These are phyloP conservation scores for Neoscelio sp. DNA, from an alignment of 2,888 invertebrate species.

Conservation along the genomic window DNA sequence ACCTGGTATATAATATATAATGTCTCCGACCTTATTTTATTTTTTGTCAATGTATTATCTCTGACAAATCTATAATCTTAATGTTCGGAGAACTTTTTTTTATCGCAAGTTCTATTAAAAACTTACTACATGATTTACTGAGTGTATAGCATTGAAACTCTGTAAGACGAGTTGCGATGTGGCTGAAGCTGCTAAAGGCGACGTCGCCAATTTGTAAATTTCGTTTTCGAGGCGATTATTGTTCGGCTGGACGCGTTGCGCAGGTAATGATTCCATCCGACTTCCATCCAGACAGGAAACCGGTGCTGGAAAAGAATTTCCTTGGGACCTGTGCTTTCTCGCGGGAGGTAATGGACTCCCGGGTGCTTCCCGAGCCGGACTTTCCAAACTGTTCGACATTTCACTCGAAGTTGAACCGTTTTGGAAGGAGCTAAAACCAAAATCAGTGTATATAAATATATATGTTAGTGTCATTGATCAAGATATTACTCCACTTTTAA, in stretches of 20 bases:
- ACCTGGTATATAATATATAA: too few species aligned
- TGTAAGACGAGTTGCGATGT: conserved; percentile 78
- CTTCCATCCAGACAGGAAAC: conserved; percentile 65
- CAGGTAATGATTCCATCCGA: conserved; percentile 66
- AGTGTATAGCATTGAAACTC: conserved; percentile 77
- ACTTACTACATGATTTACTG: conserved; percentile 71
- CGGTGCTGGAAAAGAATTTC: conserved; percentile 71
- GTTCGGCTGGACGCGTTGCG: conserved; percentile 44
- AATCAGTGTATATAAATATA: background rate
- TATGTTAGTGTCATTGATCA: background rate
- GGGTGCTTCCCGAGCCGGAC: conserved; percentile 31
- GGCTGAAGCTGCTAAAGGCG: conserved; percentile 73
- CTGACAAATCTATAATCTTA: too few species aligned
- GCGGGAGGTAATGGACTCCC: conserved; percentile 75
- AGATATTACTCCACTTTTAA: background rate
- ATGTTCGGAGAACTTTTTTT: too few species aligned
- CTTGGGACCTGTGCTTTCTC: conserved; percentile 76
- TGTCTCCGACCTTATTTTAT: conserved; percentile 10
- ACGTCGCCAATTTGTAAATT: conserved; percentile 34
- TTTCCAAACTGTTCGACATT: conserved; percentile 54
- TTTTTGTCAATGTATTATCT: too few species aligned
- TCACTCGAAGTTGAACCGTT: conserved; percentile 55
- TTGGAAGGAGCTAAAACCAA: conserved; percentile 34
- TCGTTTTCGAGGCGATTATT: conserved; percentile 67
- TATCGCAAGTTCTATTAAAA: background rate